These are phyloP conservation scores for Eulemur mongoz DNA, from an alignment of 2,797 vertebrate genomes.

Conservation along the genomic window DNA sequence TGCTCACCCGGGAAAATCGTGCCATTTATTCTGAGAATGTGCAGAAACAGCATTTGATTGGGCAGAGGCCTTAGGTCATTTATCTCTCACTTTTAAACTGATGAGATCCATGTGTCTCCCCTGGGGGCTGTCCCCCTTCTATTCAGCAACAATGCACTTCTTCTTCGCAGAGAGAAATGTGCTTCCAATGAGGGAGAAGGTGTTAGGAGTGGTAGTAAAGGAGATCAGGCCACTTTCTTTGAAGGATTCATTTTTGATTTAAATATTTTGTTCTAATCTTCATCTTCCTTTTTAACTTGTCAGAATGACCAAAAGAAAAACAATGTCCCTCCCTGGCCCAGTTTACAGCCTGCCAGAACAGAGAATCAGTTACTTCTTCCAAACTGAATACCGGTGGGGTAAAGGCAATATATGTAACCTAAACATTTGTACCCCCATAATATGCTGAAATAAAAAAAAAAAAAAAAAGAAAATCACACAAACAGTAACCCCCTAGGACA, in stretches of 20 bases:
- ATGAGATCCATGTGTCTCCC: slow-evolving; percentile 68
- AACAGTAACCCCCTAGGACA: background rate
- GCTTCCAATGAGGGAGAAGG: slow-evolving; percentile 73
- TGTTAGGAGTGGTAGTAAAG: slow-evolving; percentile 67
- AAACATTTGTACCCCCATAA: no score
- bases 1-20: background rate
- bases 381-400: slow-evolving; percentile 42
- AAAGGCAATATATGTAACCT: no score
- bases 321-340: slow-evolving; percentile 76
- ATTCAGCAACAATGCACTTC: slow-evolving; percentile 75
- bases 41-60: slow-evolving; percentile 73
- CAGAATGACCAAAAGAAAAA: slow-evolving; percentile 82
- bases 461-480: no score
- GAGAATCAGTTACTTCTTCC: slow-evolving; percentile 79
- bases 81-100: slow-evolving; percentile 74
- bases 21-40: slow-evolving; percentile 69
- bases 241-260: slow-evolving; percentile 84
- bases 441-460: no score
- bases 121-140: slow-evolving; percentile 71
- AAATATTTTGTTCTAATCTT: slow-evolving; percentile 85
- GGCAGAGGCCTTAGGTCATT: slow-evolving; percentile 68
- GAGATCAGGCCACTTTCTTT: slow-evolving; percentile 81
- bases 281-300: slow-evolving; percentile 84
- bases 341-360: slow-evolving; percentile 78
- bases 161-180: slow-evolving; percentile 78